Conservation (phyloP, 2,797 vertebrate genomes). For the Siniperca obscura region DNA sequence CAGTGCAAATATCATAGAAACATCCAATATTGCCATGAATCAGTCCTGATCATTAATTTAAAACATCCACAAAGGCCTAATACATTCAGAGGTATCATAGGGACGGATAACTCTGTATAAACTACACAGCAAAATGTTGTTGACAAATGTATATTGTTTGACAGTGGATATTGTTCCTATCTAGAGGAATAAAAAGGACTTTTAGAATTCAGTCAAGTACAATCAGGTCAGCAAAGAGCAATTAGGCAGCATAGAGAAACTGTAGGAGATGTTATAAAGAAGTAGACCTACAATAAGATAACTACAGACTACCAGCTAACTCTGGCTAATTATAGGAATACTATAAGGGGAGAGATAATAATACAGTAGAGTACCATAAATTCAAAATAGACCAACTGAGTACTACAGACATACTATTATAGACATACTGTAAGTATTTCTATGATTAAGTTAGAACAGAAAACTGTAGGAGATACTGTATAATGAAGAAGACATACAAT, state of each 20-base stretch:
- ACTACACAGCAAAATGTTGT: not conserved
- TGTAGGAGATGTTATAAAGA: not conserved
- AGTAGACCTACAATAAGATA: slow-evolving; percentile 18
- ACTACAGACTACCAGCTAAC: slow-evolving; percentile 14
- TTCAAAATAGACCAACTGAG: not conserved
- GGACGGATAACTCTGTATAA: not conserved
- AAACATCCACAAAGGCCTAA: too few species aligned
- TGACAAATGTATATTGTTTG: not conserved
- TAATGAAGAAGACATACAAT: not conserved
- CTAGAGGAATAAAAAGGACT: too few species aligned
- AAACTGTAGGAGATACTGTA: not conserved
- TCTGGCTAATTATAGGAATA: slow-evolving; percentile 16
- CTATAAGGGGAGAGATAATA: slow-evolving; percentile 5
- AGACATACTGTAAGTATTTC: not conserved
- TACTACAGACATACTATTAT: not conserved
- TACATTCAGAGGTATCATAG: not conserved
- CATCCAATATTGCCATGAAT: not conserved
- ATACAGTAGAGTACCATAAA: not conserved
- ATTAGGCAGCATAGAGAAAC: not conserved
- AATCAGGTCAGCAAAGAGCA: not conserved
- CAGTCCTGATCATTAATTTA: not conserved
- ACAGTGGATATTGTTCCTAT: not conserved
- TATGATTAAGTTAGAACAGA: not conserved
- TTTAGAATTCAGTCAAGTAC: not conserved
- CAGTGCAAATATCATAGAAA: not conserved